Evolutionary conservation across 1,140 invertebrate genomes (phyloP).

Genomic region (Melitaea cinxia): DNA sequence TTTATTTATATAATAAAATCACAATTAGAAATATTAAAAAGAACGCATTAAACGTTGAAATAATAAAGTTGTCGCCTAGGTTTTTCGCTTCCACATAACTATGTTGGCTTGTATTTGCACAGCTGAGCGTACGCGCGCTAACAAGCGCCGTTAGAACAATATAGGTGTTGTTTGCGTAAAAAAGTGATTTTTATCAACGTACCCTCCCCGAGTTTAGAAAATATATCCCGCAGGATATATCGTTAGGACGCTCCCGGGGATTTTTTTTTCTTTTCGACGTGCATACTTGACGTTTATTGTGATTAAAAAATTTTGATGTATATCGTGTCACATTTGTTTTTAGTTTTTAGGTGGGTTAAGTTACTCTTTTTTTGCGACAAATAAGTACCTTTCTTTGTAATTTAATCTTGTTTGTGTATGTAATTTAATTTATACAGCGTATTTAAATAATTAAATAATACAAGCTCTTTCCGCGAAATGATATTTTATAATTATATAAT

Average conservation of each 20-base stretch:
- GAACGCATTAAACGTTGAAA: background rate
- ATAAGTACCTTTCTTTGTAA: too few species aligned
- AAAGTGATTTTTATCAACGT: slow-evolving; percentile 43
- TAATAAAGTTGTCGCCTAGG: slow-evolving; percentile 7
- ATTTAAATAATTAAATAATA: too few species aligned
- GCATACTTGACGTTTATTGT: slow-evolving; percentile 3
- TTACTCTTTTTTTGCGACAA: too few species aligned
- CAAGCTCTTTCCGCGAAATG: too few species aligned
- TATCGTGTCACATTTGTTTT: background rate
- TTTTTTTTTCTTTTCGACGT: slow-evolving; percentile 14
- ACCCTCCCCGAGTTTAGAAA: slow-evolving; percentile 23
- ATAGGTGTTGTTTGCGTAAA: slow-evolving; percentile 32
- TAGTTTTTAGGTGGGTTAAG: too few species aligned
- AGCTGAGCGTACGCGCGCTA: slow-evolving; percentile 38
- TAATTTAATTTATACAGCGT: too few species aligned
- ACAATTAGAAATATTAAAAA: background rate
- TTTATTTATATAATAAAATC: too few species aligned
- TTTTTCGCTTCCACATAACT: slow-evolving; percentile 32
- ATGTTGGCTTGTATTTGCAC: slow-evolving; percentile 33
- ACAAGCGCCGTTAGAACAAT: slow-evolving; percentile 42
- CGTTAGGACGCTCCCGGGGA: background rate
- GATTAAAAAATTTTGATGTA: background rate
- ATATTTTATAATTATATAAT: too few species aligned
- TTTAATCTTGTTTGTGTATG: too few species aligned
- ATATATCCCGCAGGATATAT: slow-evolving; percentile 21